Evolutionary conservation across 2,113 vertebrate genomes (phyloP), one percentile per base, ranked within the genome.

Genomic region (Amphilophus citrinellus): DNA sequence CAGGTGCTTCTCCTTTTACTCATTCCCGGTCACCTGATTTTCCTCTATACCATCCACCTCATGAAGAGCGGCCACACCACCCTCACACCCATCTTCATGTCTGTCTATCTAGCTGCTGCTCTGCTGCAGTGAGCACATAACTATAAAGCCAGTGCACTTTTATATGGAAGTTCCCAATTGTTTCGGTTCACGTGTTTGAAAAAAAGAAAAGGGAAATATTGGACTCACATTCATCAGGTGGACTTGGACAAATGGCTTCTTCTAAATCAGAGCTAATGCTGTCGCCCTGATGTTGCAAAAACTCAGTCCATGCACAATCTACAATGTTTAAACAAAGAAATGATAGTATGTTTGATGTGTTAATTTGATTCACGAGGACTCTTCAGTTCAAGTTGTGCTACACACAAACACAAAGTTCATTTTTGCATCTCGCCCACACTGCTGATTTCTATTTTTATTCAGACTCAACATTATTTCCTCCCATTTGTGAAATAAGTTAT

Each of bases 21-120:
- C 80, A 89, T 99, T 88, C 98, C 98, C 0, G 98, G 98, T 87
- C 98, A 99, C 77, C 89, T 99, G 78, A 97, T 99, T 93, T 99
- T 99, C 96, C 96, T 99, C 79, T 99, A 98, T 85, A 98, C 97
- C 3, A 99, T 99, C 85, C 97, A 99, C 89, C 88, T 99, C 93
- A 98, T 99, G 98, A 98, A 99, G 88, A 99, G 98, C 0, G 98
- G 98, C 50, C 98, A 99, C 83, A 99, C 98, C 65, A 97, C 97
- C 8, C 93, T 99, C 88, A 99, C 98, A 0, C 94, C 97, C 15
- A 97, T 99, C 95, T 99, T 99, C 11, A 96, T 97, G 81, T 94
- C 95, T 0, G 98, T 99, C 0, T 99, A 97, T 92, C 94, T 99
- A 83, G 94, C 98, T 87, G 97, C 98, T 61, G 98, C 98, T 35